phyloP scores from a whole-genome alignment of 1,140 invertebrate genomes.

The Drosophila ohnishii region DNA sequence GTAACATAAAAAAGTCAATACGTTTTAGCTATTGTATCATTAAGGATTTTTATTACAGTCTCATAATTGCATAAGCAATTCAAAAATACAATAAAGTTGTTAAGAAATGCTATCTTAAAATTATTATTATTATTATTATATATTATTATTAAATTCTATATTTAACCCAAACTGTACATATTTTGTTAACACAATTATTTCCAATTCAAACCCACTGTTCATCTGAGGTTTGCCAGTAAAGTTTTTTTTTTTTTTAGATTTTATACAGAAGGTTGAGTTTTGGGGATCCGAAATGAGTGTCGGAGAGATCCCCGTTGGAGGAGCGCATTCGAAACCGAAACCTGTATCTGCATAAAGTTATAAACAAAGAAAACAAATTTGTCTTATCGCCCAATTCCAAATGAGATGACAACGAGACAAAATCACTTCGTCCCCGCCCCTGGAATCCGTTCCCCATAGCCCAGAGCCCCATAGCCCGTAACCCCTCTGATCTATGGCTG shows the following conservation, averaged over 20 bases:
- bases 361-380: constrained; percentile 82
- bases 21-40: too few relatives aligned
- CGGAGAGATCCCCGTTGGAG: constrained; percentile 16
- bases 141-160: too few relatives aligned
- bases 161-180: too few relatives aligned
- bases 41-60: too few relatives aligned
- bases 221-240: not conserved
- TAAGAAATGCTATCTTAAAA: too few relatives aligned
- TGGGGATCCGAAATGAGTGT: not conserved
- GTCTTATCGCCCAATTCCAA: constrained; percentile 81
- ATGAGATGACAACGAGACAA: constrained; percentile 82
- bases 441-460: not conserved
- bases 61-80: too few relatives aligned
- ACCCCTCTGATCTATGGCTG: constrained; percentile 32
- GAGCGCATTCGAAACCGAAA: constrained; percentile 40
- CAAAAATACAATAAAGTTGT: too few relatives aligned
- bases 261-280: constrained; percentile 20
- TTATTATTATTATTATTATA: too few relatives aligned
- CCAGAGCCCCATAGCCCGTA: not conserved
- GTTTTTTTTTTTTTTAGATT: constrained; percentile 8
- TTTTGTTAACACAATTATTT: not conserved
- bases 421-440: constrained; percentile 58
- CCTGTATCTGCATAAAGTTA: constrained; percentile 79
- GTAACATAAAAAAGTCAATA: too few relatives aligned
- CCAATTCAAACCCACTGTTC: not conserved